Percentiles rank a stretch among this genome's conserved stretches.
These are phyloP conservation scores for Dyspetes luteomarginatus DNA, from an alignment of 2,888 invertebrate genomes.

Conservation along the genomic window DNA sequence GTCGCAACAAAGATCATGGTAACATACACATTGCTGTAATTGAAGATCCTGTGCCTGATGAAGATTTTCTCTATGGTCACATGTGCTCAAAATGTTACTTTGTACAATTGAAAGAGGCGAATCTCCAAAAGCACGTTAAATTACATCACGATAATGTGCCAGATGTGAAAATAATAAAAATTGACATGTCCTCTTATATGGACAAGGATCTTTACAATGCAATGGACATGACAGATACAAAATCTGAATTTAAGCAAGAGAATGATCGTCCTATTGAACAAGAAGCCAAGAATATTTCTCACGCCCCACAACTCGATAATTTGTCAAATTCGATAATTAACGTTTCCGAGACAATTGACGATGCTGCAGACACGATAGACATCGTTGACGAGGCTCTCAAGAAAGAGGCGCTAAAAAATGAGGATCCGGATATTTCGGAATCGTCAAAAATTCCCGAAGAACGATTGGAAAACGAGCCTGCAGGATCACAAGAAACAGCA, in stretches of 20 bases:
- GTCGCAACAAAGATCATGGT: constrained; percentile 68
- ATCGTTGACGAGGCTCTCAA: constrained; percentile 61
- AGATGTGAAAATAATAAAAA: constrained; percentile 83
- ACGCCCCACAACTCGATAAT: background rate
- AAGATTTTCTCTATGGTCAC: constrained; percentile 84
- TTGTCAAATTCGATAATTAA: background rate
- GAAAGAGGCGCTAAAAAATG: constrained; percentile 26
- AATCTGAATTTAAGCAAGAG: constrained; percentile 68
- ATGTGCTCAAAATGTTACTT: constrained; percentile 90
- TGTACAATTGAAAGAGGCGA: constrained; percentile 87
- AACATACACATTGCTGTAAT: constrained; percentile 67
- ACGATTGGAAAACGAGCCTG: constrained; percentile 9
- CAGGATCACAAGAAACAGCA: constrained; percentile 23
- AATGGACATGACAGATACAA: constrained; percentile 60
- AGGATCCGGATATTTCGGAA: constrained; percentile 6
- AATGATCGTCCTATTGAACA: constrained; percentile 41
- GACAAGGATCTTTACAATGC: constrained; percentile 57
- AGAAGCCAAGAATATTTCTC: constrained; percentile 1
- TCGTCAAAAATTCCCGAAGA: constrained; percentile 15
- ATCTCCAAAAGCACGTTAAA: constrained; percentile 87
- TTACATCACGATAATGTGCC: constrained; percentile 84
- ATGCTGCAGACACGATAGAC: constrained; percentile 18
- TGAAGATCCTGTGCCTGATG: constrained; percentile 74
- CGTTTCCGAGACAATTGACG: background rate
- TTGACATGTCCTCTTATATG: constrained; percentile 79